Percentiles rank a stretch among this genome's conserved stretches.
These are phyloP conservation scores for Notothenia coriiceps DNA, from an alignment of 2,113 vertebrate species.

Conservation along the genomic window DNA sequence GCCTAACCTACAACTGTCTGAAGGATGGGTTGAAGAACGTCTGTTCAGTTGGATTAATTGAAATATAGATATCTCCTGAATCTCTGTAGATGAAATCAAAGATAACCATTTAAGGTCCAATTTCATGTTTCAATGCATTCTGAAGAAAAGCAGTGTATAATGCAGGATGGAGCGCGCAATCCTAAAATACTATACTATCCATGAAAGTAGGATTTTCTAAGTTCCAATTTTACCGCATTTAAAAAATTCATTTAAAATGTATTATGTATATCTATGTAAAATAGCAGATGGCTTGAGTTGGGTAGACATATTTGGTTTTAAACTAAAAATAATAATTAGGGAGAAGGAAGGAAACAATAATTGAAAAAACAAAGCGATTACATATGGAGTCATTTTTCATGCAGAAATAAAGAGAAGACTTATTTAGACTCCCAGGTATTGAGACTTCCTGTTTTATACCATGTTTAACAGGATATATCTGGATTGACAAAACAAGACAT, in stretches of 20 bases:
- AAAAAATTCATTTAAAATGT: background rate
- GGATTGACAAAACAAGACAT: no score
- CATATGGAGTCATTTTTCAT: no score
- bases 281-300: background rate
- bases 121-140: background rate
- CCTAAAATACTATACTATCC: background rate
- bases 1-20: background rate
- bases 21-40: background rate
- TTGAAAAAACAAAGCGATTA: no score
- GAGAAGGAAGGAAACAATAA: background rate
- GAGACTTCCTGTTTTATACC: no score
- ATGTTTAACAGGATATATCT: no score
- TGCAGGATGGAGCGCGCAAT: background rate
- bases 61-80: background rate
- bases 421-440: no score
- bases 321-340: background rate
- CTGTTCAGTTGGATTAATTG: background rate
- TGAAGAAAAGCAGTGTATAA: background rate
- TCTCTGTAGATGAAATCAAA: slow-evolving; percentile 10
- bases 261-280: background rate
- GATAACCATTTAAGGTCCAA: background rate
- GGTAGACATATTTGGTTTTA: background rate
- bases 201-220: background rate
- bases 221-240: background rate
- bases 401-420: no score